Evolutionary conservation across 1,140 invertebrate genomes (phyloP), one percentile per base, ranked within the genome.

Genomic region (Neodiprion pinetum): DNA sequence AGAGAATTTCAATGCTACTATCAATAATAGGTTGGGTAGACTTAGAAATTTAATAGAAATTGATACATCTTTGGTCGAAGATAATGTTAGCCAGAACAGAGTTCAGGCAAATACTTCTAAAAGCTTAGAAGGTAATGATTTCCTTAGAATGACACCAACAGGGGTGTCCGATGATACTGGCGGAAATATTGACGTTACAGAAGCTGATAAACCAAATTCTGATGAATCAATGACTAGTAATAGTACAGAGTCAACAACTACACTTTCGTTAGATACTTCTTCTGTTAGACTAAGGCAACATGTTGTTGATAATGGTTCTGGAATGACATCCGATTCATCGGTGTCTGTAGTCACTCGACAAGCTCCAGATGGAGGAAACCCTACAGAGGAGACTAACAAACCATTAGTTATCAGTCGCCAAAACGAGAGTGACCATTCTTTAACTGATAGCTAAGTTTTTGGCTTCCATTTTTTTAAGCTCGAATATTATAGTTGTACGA

Each of bases 291-390:
- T 78, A 23, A 76, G 73, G 5, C 76, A 72, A 7, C 80, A 82
- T 50, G 79, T 74, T 73, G 78, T 74, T 68, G 80, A 83, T 71
- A 78, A 77, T 65, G 75, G 70, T 49, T 79, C 77, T 0, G 69
- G 80, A 21, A 81, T 76, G 40, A 79, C 80, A 5, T 81, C 83
- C 8, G 80, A 85, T 72, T 79, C 80, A 8, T 82, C 85, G 9
- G 77, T 81, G n/a, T 81, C 80, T 14, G 82, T 76, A 21, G 72
- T 83, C n/a, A 85, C 85, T 2, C 81, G 87, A 74, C 87, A 88
- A 78, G 87, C 87, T 2, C 87, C 87, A 10, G 87, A 88, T 73
- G 87, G 87, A 28, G 87, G 86, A 1, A 88, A 88, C 70, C 86
- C 87, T 3, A 71, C 82, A 9, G 87, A 88, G 74, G 87, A 88